phyloP scores from a whole-genome alignment of 2,888 invertebrate species.

The Prosapia bicincta region DNA sequence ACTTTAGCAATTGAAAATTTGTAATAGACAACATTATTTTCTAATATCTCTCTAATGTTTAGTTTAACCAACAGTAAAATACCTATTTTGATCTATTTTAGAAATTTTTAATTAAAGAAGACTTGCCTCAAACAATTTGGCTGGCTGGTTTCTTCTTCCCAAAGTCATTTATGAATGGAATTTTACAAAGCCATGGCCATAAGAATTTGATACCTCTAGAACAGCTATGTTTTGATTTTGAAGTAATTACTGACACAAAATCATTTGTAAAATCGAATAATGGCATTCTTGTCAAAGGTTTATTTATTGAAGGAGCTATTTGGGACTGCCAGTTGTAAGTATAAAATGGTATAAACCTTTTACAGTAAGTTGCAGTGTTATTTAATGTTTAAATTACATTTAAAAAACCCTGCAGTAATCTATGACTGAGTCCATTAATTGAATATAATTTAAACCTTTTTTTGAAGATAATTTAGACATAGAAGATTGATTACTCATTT shows the following conservation, averaged over 20 bases:
- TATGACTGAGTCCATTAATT: too few relatives aligned
- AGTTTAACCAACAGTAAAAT: too few relatives aligned
- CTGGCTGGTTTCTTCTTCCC: conserved; percentile 92
- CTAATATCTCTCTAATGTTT: too few relatives aligned
- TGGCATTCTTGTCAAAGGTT: conserved; percentile 55
- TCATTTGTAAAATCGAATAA: background rate
- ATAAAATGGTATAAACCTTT: too few relatives aligned
- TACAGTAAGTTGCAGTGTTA: too few relatives aligned
- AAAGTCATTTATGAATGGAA: conserved; percentile 89
- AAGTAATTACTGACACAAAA: conserved; percentile 48
- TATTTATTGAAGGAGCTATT: conserved; percentile 82
- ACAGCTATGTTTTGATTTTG: conserved; percentile 67
- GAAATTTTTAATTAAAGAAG: conserved; percentile 79
- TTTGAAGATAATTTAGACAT: too few relatives aligned
- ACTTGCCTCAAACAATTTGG: conserved; percentile 83
- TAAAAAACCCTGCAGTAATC: too few relatives aligned
- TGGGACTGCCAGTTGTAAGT: background rate
- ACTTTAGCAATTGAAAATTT: too few relatives aligned
- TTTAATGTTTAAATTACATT: too few relatives aligned
- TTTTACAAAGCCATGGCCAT: conserved; percentile 84
- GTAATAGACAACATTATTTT: too few relatives aligned
- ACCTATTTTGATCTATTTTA: conserved; percentile 48
- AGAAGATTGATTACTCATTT: too few relatives aligned
- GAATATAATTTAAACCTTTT: too few relatives aligned
- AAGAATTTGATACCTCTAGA: conserved; percentile 81